Percentiles rank a stretch among this genome's conserved stretches.
phyloP scores from a whole-genome alignment of 2,888 invertebrate species.

The Pristionchus maxplancki region DNA sequence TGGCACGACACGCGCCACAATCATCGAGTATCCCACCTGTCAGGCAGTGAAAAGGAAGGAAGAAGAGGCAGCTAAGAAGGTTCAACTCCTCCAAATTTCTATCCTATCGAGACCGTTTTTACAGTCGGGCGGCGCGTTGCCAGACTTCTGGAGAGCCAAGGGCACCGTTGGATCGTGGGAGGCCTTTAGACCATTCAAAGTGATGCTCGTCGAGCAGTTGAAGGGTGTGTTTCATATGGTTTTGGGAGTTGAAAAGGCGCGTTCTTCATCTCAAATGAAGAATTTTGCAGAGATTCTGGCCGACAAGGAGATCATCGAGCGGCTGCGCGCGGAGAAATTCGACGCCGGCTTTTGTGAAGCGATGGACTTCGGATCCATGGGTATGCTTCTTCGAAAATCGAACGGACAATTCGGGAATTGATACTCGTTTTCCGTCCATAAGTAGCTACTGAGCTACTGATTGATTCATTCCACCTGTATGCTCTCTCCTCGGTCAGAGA shows the following conservation, averaged over 20 bases:
- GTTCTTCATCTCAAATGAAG: no score
- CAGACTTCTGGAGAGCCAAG: conserved; percentile 1
- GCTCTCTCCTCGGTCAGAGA: no score
- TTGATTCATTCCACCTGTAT: no score
- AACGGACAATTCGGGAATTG: no score
- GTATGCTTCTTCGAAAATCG: neutral
- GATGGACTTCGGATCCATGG: conserved; percentile 2
- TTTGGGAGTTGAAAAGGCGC: neutral
- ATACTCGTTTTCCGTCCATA: no score
- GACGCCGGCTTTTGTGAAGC: conserved; percentile 32
- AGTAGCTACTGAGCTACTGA: no score
- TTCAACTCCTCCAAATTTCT: neutral
- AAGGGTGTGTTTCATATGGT: neutral
- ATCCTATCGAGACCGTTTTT: no score
- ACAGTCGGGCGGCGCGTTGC: neutral
- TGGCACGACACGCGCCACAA: conserved; percentile 5
- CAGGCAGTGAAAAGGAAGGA: neutral
- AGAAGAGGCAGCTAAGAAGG: neutral
- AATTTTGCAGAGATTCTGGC: conserved; percentile 22
- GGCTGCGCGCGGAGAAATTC: conserved; percentile 46
- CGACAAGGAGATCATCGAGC: neutral
- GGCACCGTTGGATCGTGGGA: conserved; percentile 9
- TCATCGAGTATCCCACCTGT: conserved; percentile 38
- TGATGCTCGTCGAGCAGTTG: neutral
- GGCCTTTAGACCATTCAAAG: neutral